A percentile compares a stretch with the other conserved stretches of the same genome.
Conservation (phyloP, 2,888 invertebrate species). For the Amphipoea oculea region DNA sequence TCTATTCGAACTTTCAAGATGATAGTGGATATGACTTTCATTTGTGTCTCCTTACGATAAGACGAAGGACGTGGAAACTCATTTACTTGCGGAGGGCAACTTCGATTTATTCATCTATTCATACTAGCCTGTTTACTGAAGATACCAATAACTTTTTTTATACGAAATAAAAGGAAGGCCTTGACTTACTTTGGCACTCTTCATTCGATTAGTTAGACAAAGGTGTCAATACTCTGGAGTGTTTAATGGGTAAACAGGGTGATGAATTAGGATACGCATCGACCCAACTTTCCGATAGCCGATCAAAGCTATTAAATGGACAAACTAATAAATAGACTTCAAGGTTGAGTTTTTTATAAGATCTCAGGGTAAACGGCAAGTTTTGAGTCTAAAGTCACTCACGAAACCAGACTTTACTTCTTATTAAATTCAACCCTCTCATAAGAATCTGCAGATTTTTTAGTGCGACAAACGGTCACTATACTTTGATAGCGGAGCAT, state of each 20-base stretch:
- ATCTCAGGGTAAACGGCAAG: neutral
- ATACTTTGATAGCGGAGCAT: conserved; percentile 9
- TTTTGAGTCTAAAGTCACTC: conserved; percentile 8
- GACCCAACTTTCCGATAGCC: neutral
- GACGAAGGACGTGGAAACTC: conserved; percentile 43
- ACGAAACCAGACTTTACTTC: neutral
- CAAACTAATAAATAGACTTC: conserved; percentile 22
- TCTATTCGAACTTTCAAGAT: conserved; percentile 48
- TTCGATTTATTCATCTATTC: conserved; percentile 56
- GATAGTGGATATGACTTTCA: conserved; percentile 43
- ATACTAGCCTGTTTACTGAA: conserved; percentile 30
- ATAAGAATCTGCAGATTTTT: conserved; percentile 1
- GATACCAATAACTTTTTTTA: conserved; percentile 44
- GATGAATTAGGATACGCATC: conserved; percentile 18
- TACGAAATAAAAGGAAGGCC: conserved; percentile 11
- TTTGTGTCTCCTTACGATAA: conserved; percentile 57
- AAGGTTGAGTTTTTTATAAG: conserved; percentile 17
- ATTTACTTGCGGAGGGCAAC: conserved; percentile 47
- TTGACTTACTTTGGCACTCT: conserved; percentile 10
- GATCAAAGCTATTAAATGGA: conserved; percentile 17
- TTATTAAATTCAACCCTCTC: conserved; percentile 1
- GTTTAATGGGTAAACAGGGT: conserved; percentile 22
- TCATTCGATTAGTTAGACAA: conserved; percentile 8
- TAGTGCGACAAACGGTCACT: conserved; percentile 1
- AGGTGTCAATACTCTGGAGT: conserved; percentile 5